phyloP scores from a whole-genome alignment of 2,797 vertebrate species.

The Oreortyx pictus region DNA sequence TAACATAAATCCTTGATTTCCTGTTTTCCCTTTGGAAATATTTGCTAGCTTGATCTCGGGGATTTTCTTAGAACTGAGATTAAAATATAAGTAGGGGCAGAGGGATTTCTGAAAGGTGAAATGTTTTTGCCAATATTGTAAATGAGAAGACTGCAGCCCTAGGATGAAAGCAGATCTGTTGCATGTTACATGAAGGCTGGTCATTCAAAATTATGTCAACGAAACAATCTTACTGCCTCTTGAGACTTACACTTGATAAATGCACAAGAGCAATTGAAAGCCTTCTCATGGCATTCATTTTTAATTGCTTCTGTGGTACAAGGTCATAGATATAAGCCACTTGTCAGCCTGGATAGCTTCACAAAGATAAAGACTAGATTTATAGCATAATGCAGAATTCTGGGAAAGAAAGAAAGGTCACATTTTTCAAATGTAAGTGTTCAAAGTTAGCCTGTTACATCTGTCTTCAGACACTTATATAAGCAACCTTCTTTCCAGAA shows the following conservation, averaged over 20 bases:
- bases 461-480: neutral
- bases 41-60: neutral
- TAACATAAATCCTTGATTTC: constrained; percentile 25
- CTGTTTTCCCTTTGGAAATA: constrained; percentile 13
- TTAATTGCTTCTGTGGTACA: constrained; percentile 62
- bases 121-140: neutral
- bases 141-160: neutral
- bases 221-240: neutral
- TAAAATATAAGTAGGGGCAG: constrained; percentile 14
- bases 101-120: constrained; percentile 35
- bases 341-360: constrained; percentile 61
- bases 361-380: constrained; percentile 54
- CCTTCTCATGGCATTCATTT: constrained; percentile 64
- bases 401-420: constrained; percentile 51
- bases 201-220: constrained; percentile 22
- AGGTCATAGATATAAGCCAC: constrained; percentile 49
- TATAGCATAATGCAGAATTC: constrained; percentile 30
- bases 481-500: neutral
- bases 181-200: neutral
- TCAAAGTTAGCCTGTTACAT: neutral
- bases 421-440: constrained; percentile 46
- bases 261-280: constrained; percentile 51
- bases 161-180: neutral
- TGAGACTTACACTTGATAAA: constrained; percentile 42
- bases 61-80: constrained; percentile 51